Evolutionary conservation across 2,797 vertebrate genomes (phyloP).

Genomic region (Pelodytes ibericus): DNA sequence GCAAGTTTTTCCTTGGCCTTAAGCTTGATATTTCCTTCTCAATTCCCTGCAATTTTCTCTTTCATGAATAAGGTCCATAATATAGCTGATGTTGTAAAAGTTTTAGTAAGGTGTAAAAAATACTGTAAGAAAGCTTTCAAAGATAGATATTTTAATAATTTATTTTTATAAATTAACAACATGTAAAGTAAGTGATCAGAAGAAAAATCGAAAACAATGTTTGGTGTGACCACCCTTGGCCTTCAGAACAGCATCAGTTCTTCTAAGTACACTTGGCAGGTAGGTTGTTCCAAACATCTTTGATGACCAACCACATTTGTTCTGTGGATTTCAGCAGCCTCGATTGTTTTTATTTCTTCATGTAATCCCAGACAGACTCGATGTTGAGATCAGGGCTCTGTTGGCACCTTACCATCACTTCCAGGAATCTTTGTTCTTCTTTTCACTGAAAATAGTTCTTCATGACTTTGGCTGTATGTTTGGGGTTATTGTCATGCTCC

Average conservation of each 20-base stretch:
- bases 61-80: too few species aligned
- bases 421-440: neutral
- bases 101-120: too few species aligned
- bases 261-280: neutral
- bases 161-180: constrained; percentile 1
- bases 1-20: too few species aligned
- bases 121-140: neutral
- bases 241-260: neutral
- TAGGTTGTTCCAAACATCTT: neutral
- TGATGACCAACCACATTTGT: neutral
- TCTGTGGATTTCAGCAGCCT: constrained; percentile 8
- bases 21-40: too few species aligned
- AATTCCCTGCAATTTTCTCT: too few species aligned
- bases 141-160: neutral
- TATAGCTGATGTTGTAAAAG: too few species aligned
- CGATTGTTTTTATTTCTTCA: neutral
- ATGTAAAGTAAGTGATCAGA: neutral
- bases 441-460: neutral
- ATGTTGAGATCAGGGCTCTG: neutral
- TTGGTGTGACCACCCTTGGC: neutral
- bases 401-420: neutral
- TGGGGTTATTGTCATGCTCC: neutral
- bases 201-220: neutral
- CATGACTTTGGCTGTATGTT: neutral
- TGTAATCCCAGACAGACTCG: constrained; percentile 3